A percentile compares a stretch with the other conserved stretches of the same genome.
Conservation (phyloP, 2,888 invertebrate genomes). For the Eucriotettix oculatus region DNA sequence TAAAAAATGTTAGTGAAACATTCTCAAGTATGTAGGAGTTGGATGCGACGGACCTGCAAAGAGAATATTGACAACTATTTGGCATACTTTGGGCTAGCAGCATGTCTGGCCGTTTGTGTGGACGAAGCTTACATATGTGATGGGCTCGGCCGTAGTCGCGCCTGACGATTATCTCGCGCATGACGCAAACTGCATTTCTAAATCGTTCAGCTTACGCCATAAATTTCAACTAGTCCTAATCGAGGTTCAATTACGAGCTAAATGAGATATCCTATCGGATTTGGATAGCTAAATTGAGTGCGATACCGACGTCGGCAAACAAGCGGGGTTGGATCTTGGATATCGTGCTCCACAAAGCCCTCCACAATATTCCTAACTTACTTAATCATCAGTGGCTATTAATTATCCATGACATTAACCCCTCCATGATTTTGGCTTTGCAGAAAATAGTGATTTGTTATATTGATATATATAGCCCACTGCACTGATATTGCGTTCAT, state of each 20-base stretch:
- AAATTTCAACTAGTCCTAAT: not conserved
- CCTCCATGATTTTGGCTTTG: too few species aligned
- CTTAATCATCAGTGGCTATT: not conserved
- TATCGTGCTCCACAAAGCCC: not conserved
- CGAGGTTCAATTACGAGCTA: not conserved
- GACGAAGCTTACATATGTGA: too few species aligned
- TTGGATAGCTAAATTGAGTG: not conserved
- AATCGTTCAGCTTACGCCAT: not conserved
- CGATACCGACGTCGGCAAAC: not conserved
- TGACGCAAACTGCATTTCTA: not conserved
- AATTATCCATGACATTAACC: not conserved
- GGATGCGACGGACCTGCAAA: too few species aligned
- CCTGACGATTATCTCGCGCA: not conserved
- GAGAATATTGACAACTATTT: too few species aligned
- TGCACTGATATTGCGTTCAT: too few species aligned
- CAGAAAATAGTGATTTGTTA: too few species aligned
- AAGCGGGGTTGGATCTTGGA: not conserved
- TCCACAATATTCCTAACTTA: not conserved
- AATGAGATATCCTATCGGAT: not conserved
- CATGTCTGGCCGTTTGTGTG: too few species aligned
- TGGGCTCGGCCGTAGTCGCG: too few species aligned
- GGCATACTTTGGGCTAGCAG: too few species aligned
- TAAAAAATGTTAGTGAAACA: too few species aligned
- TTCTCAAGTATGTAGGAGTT: too few species aligned
- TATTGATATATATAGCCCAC: too few species aligned